Conservation (phyloP, 1,140 invertebrate genomes). For the Portunus trituberculatus region DNA sequence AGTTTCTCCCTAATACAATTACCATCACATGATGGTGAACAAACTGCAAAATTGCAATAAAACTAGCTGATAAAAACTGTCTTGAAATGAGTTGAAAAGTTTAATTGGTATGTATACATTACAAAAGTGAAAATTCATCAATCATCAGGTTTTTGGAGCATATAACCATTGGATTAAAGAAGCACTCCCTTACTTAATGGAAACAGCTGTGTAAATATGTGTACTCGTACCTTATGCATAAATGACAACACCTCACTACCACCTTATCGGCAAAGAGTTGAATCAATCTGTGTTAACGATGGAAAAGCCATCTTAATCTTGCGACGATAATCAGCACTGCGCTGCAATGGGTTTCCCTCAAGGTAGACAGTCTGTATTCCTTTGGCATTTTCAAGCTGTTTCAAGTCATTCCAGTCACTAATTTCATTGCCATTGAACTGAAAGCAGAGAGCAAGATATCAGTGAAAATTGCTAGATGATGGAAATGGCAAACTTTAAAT, state of each 20-base stretch:
- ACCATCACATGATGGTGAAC: no score
- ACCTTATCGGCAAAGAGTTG: conserved; percentile 87
- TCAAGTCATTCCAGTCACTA: conserved; percentile 91
- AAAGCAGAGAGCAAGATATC: conserved; percentile 78
- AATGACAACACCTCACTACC: not conserved
- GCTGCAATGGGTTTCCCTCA: conserved; percentile 93
- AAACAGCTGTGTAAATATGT: not conserved
- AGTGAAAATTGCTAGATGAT: not conserved
- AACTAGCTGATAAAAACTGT: not conserved
- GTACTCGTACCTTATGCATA: not conserved
- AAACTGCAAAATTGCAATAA: not conserved
- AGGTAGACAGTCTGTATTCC: conserved; percentile 95
- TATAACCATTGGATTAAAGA: not conserved
- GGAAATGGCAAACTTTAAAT: conserved; percentile 36
- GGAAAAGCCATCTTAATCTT: conserved; percentile 95
- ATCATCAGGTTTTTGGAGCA: not conserved
- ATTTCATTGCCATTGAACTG: conserved; percentile 97
- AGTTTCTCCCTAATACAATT: not conserved
- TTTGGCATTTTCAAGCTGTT: conserved; percentile 87
- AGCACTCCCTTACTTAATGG: not conserved
- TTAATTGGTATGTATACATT: not conserved
- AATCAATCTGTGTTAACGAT: conserved; percentile 95
- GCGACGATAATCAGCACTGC: conserved; percentile 92
- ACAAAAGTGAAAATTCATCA: not conserved
- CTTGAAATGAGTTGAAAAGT: not conserved